Percentiles rank a stretch among this genome's conserved stretches.
Evolutionary conservation across 2,797 vertebrate genomes (phyloP).

Genomic region (Poeciliopsis infans): DNA sequence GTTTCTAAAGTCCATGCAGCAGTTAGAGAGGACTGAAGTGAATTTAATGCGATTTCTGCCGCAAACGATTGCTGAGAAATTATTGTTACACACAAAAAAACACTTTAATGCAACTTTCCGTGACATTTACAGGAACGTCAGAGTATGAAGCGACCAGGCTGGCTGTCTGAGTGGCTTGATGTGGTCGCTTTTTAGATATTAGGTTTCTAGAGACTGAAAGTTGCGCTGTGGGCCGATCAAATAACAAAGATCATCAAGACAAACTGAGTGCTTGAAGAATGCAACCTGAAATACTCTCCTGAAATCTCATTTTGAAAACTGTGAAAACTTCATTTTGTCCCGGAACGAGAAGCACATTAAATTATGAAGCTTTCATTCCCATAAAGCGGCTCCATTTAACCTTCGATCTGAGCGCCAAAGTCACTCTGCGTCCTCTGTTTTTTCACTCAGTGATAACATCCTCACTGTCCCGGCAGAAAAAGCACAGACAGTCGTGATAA

Average conservation of each 20-base stretch:
- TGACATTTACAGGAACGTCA: conserved; percentile 4
- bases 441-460: background rate
- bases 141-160: background rate
- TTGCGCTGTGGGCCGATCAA: background rate
- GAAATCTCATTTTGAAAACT: background rate
- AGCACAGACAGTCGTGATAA: background rate
- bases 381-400: conserved; percentile 2
- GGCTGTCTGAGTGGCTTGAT: background rate
- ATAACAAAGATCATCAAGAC: background rate
- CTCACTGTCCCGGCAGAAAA: background rate
- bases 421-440: background rate
- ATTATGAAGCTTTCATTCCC: conserved; percentile 5
- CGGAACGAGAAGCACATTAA: background rate
- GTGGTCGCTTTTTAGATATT: background rate
- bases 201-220: background rate
- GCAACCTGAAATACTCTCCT: background rate
- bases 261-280: background rate
- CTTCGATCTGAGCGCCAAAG: background rate
- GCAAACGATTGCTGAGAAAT: background rate
- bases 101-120: background rate
- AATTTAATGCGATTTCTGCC: background rate
- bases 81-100: background rate
- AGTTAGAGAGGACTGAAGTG: background rate
- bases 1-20: background rate
- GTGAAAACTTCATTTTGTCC: background rate